Evolutionary conservation across 1,140 invertebrate genomes (phyloP).

Genomic region (Halictus rubicundus): DNA sequence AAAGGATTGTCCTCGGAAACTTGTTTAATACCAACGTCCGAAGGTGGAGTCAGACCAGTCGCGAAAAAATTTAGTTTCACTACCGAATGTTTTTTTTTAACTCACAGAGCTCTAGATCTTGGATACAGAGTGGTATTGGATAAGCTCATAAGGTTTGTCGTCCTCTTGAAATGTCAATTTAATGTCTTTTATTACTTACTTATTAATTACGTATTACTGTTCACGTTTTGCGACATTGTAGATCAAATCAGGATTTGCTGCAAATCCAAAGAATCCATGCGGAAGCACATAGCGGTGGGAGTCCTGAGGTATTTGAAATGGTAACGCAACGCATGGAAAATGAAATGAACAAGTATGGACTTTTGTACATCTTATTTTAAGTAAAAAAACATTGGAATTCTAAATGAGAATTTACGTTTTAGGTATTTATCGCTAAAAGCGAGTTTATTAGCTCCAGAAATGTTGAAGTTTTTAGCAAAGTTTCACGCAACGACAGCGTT

Average conservation of each 20-base stretch:
- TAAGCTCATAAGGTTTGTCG: slow-evolving; percentile 83
- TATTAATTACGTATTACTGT: neutral
- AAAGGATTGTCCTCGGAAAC: slow-evolving; percentile 87
- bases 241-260: slow-evolving; percentile 85
- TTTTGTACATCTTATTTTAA: slow-evolving; percentile 16
- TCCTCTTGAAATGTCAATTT: neutral
- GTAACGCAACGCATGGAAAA: slow-evolving; percentile 84
- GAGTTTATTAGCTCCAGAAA: slow-evolving; percentile 86
- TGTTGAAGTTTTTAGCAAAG: slow-evolving; percentile 85
- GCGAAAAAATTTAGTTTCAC: slow-evolving; percentile 89
- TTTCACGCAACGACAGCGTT: slow-evolving; percentile 91
- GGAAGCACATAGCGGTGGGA: slow-evolving; percentile 82
- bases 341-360: slow-evolving; percentile 81
- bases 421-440: slow-evolving; percentile 86
- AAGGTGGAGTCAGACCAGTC: slow-evolving; percentile 80
- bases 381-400: slow-evolving; percentile 47
- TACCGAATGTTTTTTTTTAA: slow-evolving; percentile 94
- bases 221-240: slow-evolving; percentile 48
- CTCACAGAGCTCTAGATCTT: slow-evolving; percentile 92
- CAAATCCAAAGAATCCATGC: slow-evolving; percentile 87
- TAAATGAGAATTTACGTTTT: slow-evolving; percentile 59
- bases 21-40: slow-evolving; percentile 86
- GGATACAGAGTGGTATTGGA: slow-evolving; percentile 91
- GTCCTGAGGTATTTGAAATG: slow-evolving; percentile 81
- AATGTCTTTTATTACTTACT: neutral